These are phyloP conservation scores for Cygnus olor DNA, from an alignment of 2,797 vertebrate genomes.

Conservation along the genomic window DNA sequence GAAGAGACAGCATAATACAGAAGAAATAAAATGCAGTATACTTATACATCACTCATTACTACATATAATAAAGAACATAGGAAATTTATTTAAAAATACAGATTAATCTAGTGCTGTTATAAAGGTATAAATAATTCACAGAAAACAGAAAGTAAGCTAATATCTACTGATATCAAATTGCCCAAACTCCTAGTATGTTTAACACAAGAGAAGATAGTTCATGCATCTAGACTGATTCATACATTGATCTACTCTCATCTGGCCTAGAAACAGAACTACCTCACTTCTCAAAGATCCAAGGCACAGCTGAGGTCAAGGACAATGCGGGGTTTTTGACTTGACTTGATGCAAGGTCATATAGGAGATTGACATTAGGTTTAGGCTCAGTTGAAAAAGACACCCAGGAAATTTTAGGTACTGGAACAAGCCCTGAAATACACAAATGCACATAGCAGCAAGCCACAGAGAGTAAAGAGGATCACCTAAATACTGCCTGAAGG, in stretches of 20 bases:
- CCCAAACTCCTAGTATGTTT: background rate
- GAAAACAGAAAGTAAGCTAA: background rate
- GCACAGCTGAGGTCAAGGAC: background rate
- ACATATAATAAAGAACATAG: background rate
- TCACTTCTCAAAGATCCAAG: conserved; percentile 34
- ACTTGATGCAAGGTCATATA: background rate
- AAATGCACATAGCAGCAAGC: background rate
- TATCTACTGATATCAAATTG: background rate
- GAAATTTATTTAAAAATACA: background rate
- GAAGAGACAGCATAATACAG: background rate
- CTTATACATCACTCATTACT: background rate
- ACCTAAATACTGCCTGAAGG: background rate
- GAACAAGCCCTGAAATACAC: background rate
- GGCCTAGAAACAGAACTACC: background rate
- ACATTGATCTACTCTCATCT: background rate
- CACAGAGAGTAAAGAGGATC: too few species aligned
- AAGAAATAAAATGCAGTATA: background rate
- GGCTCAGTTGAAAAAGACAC: background rate
- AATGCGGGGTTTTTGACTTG: background rate
- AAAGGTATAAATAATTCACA: background rate
- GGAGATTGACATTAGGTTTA: background rate
- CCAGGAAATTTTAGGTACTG: background rate
- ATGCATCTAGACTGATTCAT: background rate
- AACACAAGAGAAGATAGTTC: background rate
- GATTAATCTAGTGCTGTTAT: background rate